phyloP scores from a whole-genome alignment of 2,113 vertebrate species.

The Leuciscus idus region DNA sequence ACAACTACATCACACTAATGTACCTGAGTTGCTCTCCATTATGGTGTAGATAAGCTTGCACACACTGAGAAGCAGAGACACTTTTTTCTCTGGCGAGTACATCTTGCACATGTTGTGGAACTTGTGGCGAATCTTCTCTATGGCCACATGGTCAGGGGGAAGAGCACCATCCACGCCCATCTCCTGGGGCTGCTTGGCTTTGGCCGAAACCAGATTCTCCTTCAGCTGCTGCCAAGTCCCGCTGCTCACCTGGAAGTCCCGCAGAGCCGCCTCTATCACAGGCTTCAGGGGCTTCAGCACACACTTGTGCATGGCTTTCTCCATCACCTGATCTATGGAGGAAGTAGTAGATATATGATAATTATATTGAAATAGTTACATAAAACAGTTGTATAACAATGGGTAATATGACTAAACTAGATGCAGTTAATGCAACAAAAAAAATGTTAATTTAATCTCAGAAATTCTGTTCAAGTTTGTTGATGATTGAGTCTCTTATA shows the following conservation, averaged over 20 bases:
- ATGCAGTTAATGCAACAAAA: neutral
- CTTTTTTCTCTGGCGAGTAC: slow-evolving; percentile 97
- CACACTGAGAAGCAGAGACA: slow-evolving; percentile 87
- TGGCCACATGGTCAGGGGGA: slow-evolving; percentile 85
- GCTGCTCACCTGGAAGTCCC: slow-evolving; percentile 78
- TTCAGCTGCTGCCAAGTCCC: slow-evolving; percentile 89
- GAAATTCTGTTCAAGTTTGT: neutral
- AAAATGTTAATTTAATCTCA: too few species aligned
- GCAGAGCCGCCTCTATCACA: slow-evolving; percentile 81
- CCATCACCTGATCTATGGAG: slow-evolving; percentile 86
- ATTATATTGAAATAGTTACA: neutral
- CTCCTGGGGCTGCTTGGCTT: slow-evolving; percentile 87
- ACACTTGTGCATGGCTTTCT: slow-evolving; percentile 96
- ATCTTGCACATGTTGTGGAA: slow-evolving; percentile 92
- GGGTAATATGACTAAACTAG: neutral
- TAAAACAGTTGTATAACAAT: neutral
- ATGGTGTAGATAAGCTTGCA: slow-evolving; percentile 97
- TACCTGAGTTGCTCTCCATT: slow-evolving; percentile 98
- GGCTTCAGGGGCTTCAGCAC: slow-evolving; percentile 88
- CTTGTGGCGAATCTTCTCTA: slow-evolving; percentile 94
- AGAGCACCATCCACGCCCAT: slow-evolving; percentile 88
- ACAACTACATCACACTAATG: slow-evolving; percentile 47
- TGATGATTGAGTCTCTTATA: neutral
- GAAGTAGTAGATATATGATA: slow-evolving; percentile 30
- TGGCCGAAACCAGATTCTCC: slow-evolving; percentile 90